A percentile compares a stretch with the other conserved stretches of the same genome.
phyloP scores from a whole-genome alignment of 2,113 vertebrate genomes.

The Ciconia stormi region DNA sequence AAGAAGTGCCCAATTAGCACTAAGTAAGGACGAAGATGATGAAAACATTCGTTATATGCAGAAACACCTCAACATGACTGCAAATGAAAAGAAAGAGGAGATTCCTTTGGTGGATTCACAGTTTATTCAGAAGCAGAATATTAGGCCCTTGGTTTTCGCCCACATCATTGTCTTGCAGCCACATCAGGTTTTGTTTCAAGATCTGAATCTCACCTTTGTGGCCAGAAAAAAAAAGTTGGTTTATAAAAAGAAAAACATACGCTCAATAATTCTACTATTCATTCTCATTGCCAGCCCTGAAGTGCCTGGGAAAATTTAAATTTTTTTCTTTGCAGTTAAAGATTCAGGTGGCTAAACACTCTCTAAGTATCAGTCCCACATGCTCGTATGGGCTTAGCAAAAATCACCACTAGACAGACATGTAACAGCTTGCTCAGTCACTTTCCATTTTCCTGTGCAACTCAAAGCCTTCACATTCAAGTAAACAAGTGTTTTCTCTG shows the following conservation, averaged over 20 bases:
- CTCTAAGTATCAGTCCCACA: not conserved
- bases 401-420: not conserved
- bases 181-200: not conserved
- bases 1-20: not conserved
- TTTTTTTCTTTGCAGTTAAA: not conserved
- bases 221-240: not conserved
- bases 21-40: not conserved
- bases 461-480: not conserved
- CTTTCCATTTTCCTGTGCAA: not conserved
- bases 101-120: not conserved
- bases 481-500: not conserved
- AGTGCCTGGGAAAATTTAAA: not conserved
- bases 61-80: not conserved
- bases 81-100: not conserved
- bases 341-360: not conserved
- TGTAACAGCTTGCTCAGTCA: not conserved
- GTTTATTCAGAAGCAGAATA: not conserved
- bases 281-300: not conserved
- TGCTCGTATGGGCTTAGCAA: not conserved
- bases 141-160: accelerated
- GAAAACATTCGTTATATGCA: not conserved
- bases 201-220: not conserved
- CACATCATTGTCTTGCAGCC: not conserved
- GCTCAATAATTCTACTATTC: not conserved
- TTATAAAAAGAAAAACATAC: not conserved